These are phyloP conservation scores for Laterallus jamaicensis DNA, from an alignment of 2,113 vertebrate species.

Conservation along the genomic window DNA sequence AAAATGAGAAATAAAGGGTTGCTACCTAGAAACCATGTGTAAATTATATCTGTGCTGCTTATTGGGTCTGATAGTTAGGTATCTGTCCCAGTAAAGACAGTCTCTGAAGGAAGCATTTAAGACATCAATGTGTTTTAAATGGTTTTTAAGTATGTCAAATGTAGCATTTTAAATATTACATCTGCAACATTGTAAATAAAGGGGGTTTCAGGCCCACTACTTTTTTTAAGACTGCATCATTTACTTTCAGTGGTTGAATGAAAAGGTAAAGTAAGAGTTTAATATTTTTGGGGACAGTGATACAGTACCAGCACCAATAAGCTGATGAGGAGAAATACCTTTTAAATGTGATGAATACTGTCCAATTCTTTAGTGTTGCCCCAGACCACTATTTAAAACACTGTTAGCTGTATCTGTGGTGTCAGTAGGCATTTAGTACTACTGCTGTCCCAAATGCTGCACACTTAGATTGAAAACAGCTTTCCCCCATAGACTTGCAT, in stretches of 20 bases:
- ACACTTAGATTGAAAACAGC: rapidly evolving
- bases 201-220: neutral
- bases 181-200: neutral
- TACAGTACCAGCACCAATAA: neutral
- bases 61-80: neutral
- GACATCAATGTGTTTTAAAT: neutral
- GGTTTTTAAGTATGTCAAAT: too few species aligned
- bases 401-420: neutral
- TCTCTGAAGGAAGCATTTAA: neutral
- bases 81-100: neutral
- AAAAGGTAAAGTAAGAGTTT: neutral
- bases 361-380: neutral
- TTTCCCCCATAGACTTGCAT: neutral
- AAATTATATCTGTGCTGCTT: neutral
- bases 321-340: neutral
- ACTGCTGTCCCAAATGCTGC: neutral
- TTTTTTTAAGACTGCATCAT: neutral
- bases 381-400: neutral
- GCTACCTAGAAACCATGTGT: neutral
- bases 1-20: neutral
- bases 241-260: neutral
- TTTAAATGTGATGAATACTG: neutral
- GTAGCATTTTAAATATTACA: neutral
- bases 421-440: neutral
- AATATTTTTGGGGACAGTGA: neutral